Conservation (phyloP, 2,888 invertebrate genomes). For the Dendrolimus houi region DNA sequence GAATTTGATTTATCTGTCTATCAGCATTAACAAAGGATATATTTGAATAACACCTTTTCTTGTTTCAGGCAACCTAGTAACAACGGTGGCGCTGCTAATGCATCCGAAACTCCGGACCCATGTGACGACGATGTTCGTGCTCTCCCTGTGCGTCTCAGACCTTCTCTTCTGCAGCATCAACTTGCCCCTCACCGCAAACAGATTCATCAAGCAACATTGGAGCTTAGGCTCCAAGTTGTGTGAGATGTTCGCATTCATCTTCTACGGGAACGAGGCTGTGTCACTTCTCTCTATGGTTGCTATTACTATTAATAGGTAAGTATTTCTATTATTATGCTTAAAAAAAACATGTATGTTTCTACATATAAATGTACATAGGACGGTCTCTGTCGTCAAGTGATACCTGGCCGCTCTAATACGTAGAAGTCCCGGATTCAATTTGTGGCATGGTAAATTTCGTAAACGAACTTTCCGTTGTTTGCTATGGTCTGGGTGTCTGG, state of each 20-base stretch:
- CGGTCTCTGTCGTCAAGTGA: too few relatives aligned
- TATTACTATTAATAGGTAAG: slow-evolving; percentile 90
- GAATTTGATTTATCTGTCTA: too few relatives aligned
- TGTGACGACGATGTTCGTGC: slow-evolving; percentile 92
- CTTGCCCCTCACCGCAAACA: slow-evolving; percentile 88
- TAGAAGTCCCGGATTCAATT: too few relatives aligned
- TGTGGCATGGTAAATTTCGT: too few relatives aligned
- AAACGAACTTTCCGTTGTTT: too few relatives aligned
- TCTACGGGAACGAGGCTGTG: slow-evolving; percentile 93
- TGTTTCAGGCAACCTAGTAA: slow-evolving; percentile 86
- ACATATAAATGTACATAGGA: too few relatives aligned
- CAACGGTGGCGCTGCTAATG: slow-evolving; percentile 85
- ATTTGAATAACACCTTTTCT: neutral
- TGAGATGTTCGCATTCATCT: slow-evolving; percentile 90
- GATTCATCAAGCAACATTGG: slow-evolving; percentile 90
- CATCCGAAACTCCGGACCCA: slow-evolving; percentile 87
- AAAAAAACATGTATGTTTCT: too few relatives aligned
- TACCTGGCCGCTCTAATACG: too few relatives aligned
- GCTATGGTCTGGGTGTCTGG: too few relatives aligned
- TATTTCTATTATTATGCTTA: slow-evolving; percentile 1
- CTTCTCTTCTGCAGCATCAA: slow-evolving; percentile 90
- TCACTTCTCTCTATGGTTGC: slow-evolving; percentile 93
- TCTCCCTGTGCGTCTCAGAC: slow-evolving; percentile 91
- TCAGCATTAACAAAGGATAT: too few relatives aligned
- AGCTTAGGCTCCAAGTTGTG: slow-evolving; percentile 85